phyloP scores from a whole-genome alignment of 2,113 vertebrate genomes.

The Labeo rohita region DNA sequence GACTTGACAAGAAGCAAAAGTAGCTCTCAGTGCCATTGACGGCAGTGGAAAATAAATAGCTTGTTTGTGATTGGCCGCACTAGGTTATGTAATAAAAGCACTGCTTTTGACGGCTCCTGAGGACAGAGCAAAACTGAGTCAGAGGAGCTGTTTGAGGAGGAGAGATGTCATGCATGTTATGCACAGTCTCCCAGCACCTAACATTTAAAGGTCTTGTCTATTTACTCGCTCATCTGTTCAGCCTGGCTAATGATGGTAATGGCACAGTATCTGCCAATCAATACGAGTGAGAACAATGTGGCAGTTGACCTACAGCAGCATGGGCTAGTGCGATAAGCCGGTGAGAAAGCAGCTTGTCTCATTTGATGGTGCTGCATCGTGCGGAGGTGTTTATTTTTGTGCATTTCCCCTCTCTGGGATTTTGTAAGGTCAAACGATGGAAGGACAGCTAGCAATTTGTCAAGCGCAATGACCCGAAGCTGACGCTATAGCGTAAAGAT shows the following conservation, averaged over 20 bases:
- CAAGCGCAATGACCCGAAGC: slow-evolving; percentile 1
- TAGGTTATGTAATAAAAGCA: slow-evolving; percentile 9
- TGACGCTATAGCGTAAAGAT: neutral
- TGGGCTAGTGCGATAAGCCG: slow-evolving; percentile 21
- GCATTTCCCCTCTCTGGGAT: slow-evolving; percentile 16
- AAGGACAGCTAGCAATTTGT: slow-evolving; percentile 17
- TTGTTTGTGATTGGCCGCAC: neutral
- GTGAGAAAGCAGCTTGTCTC: neutral
- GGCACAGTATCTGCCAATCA: slow-evolving; percentile 9
- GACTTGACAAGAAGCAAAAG: slow-evolving; percentile 6
- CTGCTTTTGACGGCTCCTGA: neutral
- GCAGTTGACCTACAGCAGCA: slow-evolving; percentile 22
- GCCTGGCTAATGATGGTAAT: slow-evolving; percentile 24
- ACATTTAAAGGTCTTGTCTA: slow-evolving; percentile 13
- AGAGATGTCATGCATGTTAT: neutral
- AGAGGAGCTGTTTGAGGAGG: neutral
- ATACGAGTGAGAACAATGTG: slow-evolving; percentile 21
- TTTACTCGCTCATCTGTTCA: slow-evolving; percentile 28
- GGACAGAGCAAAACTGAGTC: neutral
- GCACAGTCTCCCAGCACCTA: neutral
- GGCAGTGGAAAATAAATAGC: slow-evolving; percentile 7
- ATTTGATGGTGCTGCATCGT: neutral
- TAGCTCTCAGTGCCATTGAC: neutral
- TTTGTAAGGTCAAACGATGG: slow-evolving; percentile 4
- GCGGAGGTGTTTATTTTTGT: slow-evolving; percentile 9